phyloP scores from a whole-genome alignment of 2,888 invertebrate species.

The Ptilodon capucinus region DNA sequence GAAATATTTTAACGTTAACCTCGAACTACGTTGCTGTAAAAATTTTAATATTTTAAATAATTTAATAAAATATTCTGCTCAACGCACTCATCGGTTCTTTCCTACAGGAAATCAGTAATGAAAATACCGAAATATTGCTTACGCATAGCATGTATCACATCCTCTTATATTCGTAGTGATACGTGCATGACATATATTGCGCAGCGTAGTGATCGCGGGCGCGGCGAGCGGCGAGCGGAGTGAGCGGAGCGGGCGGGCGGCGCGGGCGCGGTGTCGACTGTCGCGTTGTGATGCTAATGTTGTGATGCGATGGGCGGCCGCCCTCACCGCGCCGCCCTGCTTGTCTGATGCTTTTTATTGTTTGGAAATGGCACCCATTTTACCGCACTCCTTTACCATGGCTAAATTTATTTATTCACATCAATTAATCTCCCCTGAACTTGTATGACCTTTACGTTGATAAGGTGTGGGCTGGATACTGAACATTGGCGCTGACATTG shows the following conservation, averaged over 20 bases:
- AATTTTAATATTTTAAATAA: too few relatives aligned
- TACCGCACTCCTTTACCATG: background rate
- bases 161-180: too few relatives aligned
- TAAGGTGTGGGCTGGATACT: background rate
- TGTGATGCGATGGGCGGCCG: background rate
- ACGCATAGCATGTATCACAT: too few relatives aligned
- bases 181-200: background rate
- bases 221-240: too few relatives aligned
- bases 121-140: too few relatives aligned
- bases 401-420: background rate
- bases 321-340: background rate
- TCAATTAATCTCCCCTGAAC: background rate
- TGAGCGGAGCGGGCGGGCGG: too few relatives aligned
- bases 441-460: background rate
- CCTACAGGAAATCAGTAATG: too few relatives aligned
- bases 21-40: too few relatives aligned
- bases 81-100: too few relatives aligned
- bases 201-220: background rate
- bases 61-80: too few relatives aligned
- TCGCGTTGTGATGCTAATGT: background rate
- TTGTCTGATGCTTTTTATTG: background rate
- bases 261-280: background rate
- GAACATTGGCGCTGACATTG: background rate
- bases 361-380: conserved; percentile 3
- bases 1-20: too few relatives aligned